Conservation (phyloP, 2,113 vertebrate species). For the Agelaius tricolor region DNA sequence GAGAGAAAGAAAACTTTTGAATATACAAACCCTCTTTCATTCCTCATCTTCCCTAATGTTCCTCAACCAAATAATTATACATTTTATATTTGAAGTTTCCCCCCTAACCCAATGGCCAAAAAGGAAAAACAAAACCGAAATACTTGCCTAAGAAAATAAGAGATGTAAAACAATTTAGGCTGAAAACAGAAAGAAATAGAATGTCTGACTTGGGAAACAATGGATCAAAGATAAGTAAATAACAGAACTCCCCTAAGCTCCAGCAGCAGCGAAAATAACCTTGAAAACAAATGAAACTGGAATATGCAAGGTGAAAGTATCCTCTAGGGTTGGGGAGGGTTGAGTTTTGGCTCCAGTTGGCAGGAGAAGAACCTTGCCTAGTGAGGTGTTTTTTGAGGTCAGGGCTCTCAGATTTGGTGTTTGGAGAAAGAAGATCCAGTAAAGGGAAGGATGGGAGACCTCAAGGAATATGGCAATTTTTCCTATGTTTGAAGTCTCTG, state of each 20-base stretch:
- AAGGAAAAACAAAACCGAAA: conserved; percentile 8
- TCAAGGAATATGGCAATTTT: conserved; percentile 52
- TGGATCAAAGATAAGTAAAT: conserved; percentile 47
- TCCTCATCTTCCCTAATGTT: background rate
- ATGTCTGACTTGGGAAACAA: conserved; percentile 4
- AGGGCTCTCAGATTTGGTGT: conserved; percentile 2
- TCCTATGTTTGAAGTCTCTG: conserved; percentile 36
- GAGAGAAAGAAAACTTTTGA: background rate
- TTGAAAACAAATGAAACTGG: conserved; percentile 31
- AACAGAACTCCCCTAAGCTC: conserved; percentile 35
- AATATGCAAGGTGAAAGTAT: conserved; percentile 5
- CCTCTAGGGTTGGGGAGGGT: conserved; percentile 4
- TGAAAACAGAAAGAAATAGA: background rate
- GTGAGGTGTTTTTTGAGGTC: conserved; percentile 35
- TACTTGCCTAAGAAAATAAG: background rate
- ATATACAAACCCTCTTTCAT: background rate
- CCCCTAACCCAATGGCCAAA: background rate
- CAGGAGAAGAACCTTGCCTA: conserved; percentile 11
- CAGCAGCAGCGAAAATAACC: conserved; percentile 16
- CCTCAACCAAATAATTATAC: background rate
- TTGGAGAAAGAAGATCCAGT: background rate
- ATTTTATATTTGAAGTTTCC: background rate
- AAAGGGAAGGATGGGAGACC: conserved; percentile 22
- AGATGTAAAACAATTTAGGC: background rate
- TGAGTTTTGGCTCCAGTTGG: conserved; percentile 17